Base-by-base conservation (phyloP, 2,113 vertebrate genomes). In the Myotis lucifugus region DNA sequence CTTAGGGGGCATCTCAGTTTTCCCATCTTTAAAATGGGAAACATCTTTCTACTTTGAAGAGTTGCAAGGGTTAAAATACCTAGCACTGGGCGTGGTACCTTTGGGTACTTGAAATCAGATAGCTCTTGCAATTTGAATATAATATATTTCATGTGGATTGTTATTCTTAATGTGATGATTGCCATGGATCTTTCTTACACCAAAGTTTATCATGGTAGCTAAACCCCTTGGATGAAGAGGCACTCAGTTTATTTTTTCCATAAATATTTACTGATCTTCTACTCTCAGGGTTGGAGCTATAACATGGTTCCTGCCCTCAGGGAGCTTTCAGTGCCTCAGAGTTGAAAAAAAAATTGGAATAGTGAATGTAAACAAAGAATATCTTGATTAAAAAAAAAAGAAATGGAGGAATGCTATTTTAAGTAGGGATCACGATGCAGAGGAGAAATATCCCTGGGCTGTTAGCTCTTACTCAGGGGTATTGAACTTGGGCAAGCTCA, bases 321-420 rank as follows among this genome's bases (percentile, higher is more conserved):
- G 32, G 13, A 64, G 14, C 50, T 90, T 85, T 66, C 48, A 42
- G 48, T 66, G 50, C 10, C 40, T 90, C 61, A 48, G 59, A 85
- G 21, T 73, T 83, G 67, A 1, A 61, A 64, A 61, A 61, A 46
- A 73, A 25, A 52, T n/a, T 64, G 12, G 42, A 54, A 84, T 61
- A 74, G 19, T 74, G 74, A 81, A 18, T 66, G 2, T 81, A 82
- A 85, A 73, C 32, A 90, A 85, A 21, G 18, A 87, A 61, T 70
- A 66, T 27, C 73, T 73, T 67, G 8, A 40, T 69, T 25, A 73
- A 73, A 46, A 74, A 32, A 29, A 15, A 42, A 67, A 70, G 2
- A 93, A 91, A 78, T 27, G 61, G 21, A 76, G 73, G 85, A 90
- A 48, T 29, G 27, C 66, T 83, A 54, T 79, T 79, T 92, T 84